phyloP scores from a whole-genome alignment of 2,888 invertebrate genomes.

The Muschampia plurimacula region DNA sequence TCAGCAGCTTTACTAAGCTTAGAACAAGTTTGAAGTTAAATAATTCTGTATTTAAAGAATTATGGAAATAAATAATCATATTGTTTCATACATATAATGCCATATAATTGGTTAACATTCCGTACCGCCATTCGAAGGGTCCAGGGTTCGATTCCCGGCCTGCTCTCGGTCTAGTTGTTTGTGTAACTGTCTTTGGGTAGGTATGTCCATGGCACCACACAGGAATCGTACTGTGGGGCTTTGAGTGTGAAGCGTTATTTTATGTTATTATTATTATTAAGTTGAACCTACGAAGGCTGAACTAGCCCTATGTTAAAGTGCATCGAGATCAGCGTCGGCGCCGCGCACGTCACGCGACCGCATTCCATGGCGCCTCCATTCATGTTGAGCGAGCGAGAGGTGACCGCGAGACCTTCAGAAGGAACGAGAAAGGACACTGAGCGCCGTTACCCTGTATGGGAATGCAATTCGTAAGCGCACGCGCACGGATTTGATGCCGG shows the following conservation, averaged over 20 bases:
- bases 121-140: too few species aligned
- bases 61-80: not conserved
- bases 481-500: slow-evolving; percentile 74
- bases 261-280: not conserved
- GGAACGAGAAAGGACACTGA: slow-evolving; percentile 71
- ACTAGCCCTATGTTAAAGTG: slow-evolving; percentile 77
- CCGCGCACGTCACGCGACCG: slow-evolving; percentile 87
- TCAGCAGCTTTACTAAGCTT: not conserved
- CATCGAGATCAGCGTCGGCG: slow-evolving; percentile 85
- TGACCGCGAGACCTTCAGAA: slow-evolving; percentile 63
- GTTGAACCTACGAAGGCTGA: slow-evolving; percentile 56
- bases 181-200: too few species aligned
- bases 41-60: not conserved
- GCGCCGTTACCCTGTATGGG: slow-evolving; percentile 81
- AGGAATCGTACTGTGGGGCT: too few species aligned
- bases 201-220: too few species aligned
- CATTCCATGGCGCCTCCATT: slow-evolving; percentile 86
- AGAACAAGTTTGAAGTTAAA: too few species aligned
- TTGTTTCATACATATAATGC: not conserved
- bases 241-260: too few species aligned
- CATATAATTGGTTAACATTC: too few species aligned
- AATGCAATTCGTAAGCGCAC: slow-evolving; percentile 82
- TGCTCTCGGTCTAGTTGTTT: too few species aligned
- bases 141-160: too few species aligned
- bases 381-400: slow-evolving; percentile 77